phyloP scores from a whole-genome alignment of 2,888 invertebrate genomes.

The Automeris io region DNA sequence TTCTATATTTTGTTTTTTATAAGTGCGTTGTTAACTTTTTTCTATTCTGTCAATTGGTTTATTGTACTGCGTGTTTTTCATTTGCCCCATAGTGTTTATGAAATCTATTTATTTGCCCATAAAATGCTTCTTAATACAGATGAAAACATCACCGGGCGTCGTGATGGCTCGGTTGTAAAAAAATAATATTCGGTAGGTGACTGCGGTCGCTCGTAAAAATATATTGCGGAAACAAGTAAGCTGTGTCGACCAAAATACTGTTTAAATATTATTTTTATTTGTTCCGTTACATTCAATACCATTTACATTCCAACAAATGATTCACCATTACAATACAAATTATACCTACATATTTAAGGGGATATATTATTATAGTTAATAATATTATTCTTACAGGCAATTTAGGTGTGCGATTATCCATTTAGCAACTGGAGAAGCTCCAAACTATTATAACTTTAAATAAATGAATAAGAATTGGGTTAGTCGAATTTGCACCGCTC shows the following conservation, averaged over 20 bases:
- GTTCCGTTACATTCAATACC: background rate
- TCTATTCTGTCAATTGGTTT: background rate
- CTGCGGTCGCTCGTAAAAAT: constrained; percentile 42
- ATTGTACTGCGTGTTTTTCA: background rate
- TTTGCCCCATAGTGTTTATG: constrained; percentile 9
- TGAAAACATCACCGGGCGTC: constrained; percentile 32
- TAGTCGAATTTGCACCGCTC: too few relatives aligned
- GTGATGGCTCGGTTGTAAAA: constrained; percentile 48
- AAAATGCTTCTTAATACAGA: constrained; percentile 29
- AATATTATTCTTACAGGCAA: too few relatives aligned
- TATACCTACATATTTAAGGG: too few relatives aligned
- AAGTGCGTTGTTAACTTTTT: too few relatives aligned
- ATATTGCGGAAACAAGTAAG: constrained; percentile 31
- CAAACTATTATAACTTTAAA: too few relatives aligned
- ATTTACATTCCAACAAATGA: too few relatives aligned
- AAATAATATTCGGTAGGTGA: constrained; percentile 40
- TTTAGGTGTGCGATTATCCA: too few relatives aligned
- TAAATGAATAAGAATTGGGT: too few relatives aligned
- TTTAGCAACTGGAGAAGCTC: too few relatives aligned
- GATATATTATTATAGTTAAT: too few relatives aligned
- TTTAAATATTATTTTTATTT: constrained; percentile 12
- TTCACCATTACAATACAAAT: too few relatives aligned
- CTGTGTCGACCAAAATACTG: constrained; percentile 28
- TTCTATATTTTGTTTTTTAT: too few relatives aligned
- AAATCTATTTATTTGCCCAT: constrained; percentile 17